Conservation (phyloP, 2,888 invertebrate genomes). For the Actias luna region DNA sequence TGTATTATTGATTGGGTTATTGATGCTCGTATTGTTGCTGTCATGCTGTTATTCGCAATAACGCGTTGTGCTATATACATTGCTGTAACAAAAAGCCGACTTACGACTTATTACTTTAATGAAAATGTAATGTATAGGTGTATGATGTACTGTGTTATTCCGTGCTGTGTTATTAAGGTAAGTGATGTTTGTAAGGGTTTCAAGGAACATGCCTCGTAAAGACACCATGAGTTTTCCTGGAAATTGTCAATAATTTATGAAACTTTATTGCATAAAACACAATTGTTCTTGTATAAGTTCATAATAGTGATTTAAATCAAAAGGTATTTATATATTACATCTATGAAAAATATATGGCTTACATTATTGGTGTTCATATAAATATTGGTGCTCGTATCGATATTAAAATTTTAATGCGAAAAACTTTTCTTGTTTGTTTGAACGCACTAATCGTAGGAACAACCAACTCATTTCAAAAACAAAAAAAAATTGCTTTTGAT, state of each 20-base stretch:
- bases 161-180: constrained; percentile 26
- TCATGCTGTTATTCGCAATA: not conserved
- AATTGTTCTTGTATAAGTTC: constrained; percentile 39
- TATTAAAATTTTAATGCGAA: too few species aligned
- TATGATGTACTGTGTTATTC: constrained; percentile 24
- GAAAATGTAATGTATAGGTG: constrained; percentile 30
- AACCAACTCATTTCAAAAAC: too few species aligned
- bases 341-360: too few species aligned
- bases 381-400: too few species aligned
- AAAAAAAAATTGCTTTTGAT: too few species aligned
- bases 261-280: constrained; percentile 53
- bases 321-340: too few species aligned
- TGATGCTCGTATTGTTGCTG: not conserved
- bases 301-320: not conserved
- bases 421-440: too few species aligned
- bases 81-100: not conserved
- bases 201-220: constrained; percentile 57
- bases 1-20: not conserved
- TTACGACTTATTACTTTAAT: not conserved
- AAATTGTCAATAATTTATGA: constrained; percentile 65
- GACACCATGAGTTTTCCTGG: constrained; percentile 63
- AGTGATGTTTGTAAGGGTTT: constrained; percentile 35
- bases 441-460: too few species aligned
- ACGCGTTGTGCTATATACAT: not conserved
- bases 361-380: too few species aligned